These are phyloP conservation scores for Pogonomyrmex barbatus DNA, from an alignment of 1,140 invertebrate genomes.

Conservation along the genomic window DNA sequence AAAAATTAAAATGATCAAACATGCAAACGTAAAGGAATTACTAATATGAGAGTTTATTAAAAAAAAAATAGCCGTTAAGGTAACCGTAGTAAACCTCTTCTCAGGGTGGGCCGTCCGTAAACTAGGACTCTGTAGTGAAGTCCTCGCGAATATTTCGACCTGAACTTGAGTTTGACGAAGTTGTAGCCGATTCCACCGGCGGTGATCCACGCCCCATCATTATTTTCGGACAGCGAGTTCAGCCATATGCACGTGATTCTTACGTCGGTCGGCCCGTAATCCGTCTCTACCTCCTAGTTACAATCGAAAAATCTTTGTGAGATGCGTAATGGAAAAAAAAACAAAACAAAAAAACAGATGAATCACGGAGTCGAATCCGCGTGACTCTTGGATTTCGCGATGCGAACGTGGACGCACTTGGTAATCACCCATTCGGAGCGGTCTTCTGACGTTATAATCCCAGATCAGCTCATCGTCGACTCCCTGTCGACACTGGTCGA, in stretches of 20 bases:
- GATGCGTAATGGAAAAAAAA: neutral
- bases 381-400: neutral
- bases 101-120: conserved; percentile 70
- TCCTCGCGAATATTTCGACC: conserved; percentile 70
- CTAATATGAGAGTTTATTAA: neutral
- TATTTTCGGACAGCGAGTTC: conserved; percentile 75
- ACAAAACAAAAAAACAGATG: neutral
- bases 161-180: conserved; percentile 75
- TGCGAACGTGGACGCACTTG: conserved; percentile 69
- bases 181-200: conserved; percentile 75
- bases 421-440: conserved; percentile 58
- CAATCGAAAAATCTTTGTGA: conserved; percentile 22
- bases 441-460: conserved; percentile 76
- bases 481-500: conserved; percentile 66
- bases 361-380: too few species aligned
- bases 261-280: conserved; percentile 73
- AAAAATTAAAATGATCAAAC: neutral
- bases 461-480: conserved; percentile 75
- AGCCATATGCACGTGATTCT: conserved; percentile 77
- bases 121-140: conserved; percentile 75
- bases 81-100: neutral
- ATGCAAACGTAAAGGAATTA: too few species aligned
- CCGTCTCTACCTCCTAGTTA: conserved; percentile 73
- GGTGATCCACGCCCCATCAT: conserved; percentile 71
- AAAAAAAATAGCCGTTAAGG: neutral